Evolutionary conservation across 2,113 vertebrate genomes (phyloP).

Genomic region (Gymnocephalus cernua): DNA sequence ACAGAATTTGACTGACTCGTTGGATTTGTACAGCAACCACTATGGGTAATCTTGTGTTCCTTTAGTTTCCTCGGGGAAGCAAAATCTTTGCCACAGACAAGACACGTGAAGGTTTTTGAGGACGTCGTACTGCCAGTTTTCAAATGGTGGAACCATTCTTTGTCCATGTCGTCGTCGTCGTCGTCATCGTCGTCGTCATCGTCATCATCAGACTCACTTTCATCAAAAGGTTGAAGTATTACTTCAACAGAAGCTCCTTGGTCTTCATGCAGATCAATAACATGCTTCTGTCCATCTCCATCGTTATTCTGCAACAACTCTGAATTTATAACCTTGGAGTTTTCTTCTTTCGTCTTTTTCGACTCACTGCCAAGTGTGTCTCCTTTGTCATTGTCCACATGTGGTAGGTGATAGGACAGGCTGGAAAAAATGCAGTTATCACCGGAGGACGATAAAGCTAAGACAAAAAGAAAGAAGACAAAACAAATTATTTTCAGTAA

Average conservation of each 20-base stretch:
- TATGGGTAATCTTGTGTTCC: slow-evolving; percentile 10
- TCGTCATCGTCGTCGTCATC: neutral
- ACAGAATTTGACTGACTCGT: neutral
- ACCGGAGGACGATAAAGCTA: slow-evolving; percentile 2
- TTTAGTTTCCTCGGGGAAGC: slow-evolving; percentile 21
- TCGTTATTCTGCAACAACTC: neutral
- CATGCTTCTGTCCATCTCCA: neutral
- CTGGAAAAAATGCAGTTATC: slow-evolving; percentile 42
- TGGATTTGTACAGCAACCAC: neutral
- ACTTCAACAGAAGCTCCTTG: slow-evolving; percentile 43
- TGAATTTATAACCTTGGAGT: neutral
- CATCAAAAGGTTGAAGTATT: slow-evolving; percentile 40
- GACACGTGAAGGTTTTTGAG: slow-evolving; percentile 29
- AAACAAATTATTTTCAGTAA: neutral
- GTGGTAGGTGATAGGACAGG: slow-evolving; percentile 26
- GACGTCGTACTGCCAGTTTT: slow-evolving; percentile 7
- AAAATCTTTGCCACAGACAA: slow-evolving; percentile 29
- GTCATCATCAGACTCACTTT: slow-evolving; percentile 16
- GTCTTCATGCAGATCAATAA: neutral
- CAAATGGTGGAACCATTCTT: slow-evolving; percentile 4
- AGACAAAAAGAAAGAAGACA: neutral
- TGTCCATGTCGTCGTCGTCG: neutral
- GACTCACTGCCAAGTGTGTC: neutral
- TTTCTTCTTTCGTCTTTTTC: neutral
- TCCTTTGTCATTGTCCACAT: neutral